Evolutionary conservation across 2,888 invertebrate species (phyloP).

Genomic region (Thymelicus sylvestris): DNA sequence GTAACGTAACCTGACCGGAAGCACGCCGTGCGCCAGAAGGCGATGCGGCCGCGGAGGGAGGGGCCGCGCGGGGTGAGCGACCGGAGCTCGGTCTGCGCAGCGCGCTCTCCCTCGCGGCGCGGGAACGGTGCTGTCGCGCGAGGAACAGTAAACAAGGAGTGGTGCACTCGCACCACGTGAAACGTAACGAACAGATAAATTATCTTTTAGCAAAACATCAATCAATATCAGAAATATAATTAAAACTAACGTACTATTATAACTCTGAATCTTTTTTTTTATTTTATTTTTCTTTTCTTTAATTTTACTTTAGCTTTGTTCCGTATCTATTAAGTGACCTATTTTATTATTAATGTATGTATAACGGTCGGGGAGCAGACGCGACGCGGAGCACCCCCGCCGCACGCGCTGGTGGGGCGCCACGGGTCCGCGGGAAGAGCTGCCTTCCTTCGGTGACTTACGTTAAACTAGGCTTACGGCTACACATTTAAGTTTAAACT

Average conservation of each 20-base stretch:
- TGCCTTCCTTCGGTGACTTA: conserved; percentile 25
- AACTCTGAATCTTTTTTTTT: conserved; percentile 70
- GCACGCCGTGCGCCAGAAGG: conserved; percentile 35
- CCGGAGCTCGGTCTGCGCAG: no score
- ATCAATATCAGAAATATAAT: conserved; percentile 83
- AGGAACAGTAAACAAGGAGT: conserved; percentile 58
- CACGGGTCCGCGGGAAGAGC: background rate
- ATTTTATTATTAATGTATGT: conserved; percentile 53
- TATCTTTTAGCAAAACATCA: conserved; percentile 82
- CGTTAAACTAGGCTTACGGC: conserved; percentile 30
- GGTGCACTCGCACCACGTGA: conserved; percentile 54
- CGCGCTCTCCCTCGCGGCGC: no score
- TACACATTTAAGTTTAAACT: conserved; percentile 31
- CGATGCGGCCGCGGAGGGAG: conserved; percentile 21
- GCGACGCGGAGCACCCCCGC: conserved; percentile 54
- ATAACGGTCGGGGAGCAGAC: conserved; percentile 63
- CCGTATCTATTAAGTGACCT: conserved; percentile 70
- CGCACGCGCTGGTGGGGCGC: background rate
- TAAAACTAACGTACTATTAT: conserved; percentile 83
- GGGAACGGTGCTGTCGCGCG: conserved; percentile 46
- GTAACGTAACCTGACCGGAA: conserved; percentile 49
- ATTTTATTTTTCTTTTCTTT: conserved; percentile 47
- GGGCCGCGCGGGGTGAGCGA: no score
- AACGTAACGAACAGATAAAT: conserved; percentile 79
- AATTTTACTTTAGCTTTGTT: conserved; percentile 69